phyloP scores from a whole-genome alignment of 2,888 invertebrate species.

The Anorthoa munda region DNA sequence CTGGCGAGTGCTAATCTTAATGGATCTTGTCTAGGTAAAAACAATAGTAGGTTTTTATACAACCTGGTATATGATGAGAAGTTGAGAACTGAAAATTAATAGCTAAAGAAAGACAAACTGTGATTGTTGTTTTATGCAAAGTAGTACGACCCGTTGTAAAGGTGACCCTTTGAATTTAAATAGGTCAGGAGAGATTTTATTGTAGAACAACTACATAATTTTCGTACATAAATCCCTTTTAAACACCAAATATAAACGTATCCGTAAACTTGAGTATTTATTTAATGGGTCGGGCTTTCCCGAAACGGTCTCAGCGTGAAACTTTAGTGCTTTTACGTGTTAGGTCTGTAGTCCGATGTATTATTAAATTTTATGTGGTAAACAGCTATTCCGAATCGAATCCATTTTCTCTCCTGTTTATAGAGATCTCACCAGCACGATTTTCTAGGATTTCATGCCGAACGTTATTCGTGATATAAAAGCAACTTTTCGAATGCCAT shows the following conservation, averaged over 20 bases:
- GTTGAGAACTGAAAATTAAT: background rate
- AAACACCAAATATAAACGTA: conserved; percentile 26
- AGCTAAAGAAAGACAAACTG: no score
- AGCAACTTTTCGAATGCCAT: conserved; percentile 15
- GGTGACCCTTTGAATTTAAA: conserved; percentile 2
- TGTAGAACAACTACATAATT: conserved; percentile 20
- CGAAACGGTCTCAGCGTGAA: conserved; percentile 51
- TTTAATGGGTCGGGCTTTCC: conserved; percentile 41
- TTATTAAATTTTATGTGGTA: conserved; percentile 62
- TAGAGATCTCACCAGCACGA: conserved; percentile 1
- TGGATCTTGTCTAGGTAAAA: conserved; percentile 8
- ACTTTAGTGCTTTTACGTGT: conserved; percentile 73
- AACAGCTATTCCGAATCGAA: conserved; percentile 41
- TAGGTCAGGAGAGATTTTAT: background rate
- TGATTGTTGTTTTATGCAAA: background rate
- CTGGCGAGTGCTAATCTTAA: conserved; percentile 1
- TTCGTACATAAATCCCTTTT: conserved; percentile 10
- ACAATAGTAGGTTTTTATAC: no score
- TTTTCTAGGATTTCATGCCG: conserved; percentile 20
- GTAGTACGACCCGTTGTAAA: no score
- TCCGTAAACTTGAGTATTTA: conserved; percentile 44
- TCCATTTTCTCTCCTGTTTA: conserved; percentile 32
- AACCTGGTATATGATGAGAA: background rate
- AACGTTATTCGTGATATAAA: conserved; percentile 17
- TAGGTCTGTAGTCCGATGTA: conserved; percentile 46